Evolutionary conservation across 2,797 vertebrate species (phyloP).

Genomic region (Pteronotus mesoamericanus): DNA sequence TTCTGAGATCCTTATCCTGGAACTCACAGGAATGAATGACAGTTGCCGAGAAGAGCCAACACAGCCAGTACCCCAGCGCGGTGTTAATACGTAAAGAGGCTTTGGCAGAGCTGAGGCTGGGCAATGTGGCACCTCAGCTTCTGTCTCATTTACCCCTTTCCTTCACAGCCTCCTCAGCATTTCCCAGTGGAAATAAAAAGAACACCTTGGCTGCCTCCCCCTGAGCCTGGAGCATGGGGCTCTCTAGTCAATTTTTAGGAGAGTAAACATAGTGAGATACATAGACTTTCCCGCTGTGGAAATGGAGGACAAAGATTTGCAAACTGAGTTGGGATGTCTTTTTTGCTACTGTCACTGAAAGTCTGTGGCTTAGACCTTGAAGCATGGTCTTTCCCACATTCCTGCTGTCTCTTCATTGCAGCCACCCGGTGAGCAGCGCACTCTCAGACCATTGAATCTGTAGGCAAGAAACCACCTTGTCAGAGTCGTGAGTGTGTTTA

Average conservation of each 20-base stretch:
- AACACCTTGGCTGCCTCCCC: not conserved
- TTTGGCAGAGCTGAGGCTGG: not conserved
- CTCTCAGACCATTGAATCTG: not conserved
- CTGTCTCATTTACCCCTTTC: not conserved
- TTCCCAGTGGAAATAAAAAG: not conserved
- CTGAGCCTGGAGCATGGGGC: not conserved
- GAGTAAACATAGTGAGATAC: not conserved
- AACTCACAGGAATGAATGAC: not conserved
- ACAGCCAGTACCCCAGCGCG: not conserved
- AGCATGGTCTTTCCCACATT: not conserved
- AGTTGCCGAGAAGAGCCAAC: not conserved
- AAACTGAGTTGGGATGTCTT: not conserved
- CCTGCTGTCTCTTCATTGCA: not conserved
- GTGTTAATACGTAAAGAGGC: not conserved
- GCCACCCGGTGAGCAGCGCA: not conserved
- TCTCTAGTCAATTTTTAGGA: not conserved
- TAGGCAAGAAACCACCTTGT: not conserved
- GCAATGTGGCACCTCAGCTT: accelerated
- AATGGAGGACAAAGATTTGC: not conserved
- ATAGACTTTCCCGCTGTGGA: not conserved
- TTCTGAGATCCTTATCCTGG: not conserved
- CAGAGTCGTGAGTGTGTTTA: not conserved
- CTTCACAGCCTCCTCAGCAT: not conserved
- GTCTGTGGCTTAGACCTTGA: not conserved
- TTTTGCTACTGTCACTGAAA: not conserved